Base-by-base conservation (phyloP, 2,888 invertebrate species). In the Ophonus ardosiacus region DNA sequence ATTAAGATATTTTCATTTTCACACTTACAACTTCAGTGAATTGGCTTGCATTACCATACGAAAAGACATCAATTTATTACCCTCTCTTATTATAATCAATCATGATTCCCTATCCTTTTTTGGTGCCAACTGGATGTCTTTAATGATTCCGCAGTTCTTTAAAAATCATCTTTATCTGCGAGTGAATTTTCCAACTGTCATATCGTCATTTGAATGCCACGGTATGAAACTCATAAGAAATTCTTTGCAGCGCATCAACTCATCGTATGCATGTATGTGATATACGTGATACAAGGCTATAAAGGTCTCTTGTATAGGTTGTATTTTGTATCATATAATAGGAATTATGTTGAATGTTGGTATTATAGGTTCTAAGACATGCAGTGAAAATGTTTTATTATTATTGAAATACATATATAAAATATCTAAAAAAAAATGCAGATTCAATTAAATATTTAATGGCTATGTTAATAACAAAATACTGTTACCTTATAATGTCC, bases 161-260 rank as follows among this genome's bases (percentile, higher is more conserved):
- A 51, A 51, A 51, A 51, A 51, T 51, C 43, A 31, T 31, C 31
- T 31, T 31, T 51, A 51, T 10, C 71, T 74, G 31, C 13, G 68
- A 40, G n/a, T 65, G 24, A 18, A 61, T 24, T 17, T 68, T 17
- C 13, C 38, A 31, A 68, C 68, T 31, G 18, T 18, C 38, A 6
- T 74, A 59, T 15, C 24, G 8, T 68, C 15, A 68, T 31, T 68
- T 68, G 38, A 68, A 68, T 68, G 68, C 31, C 40, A 40, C 31
- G 18, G 7, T 15, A 40, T 43, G 71, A 74, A 15, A 57, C 31
- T 79, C 79, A 79, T 79, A 59, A 79, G 24, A 79, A 79, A 59
- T 78, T 78, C 61, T n/a, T 59, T 10, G 17, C 59, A 24, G 79
- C 61, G n/a, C 79, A 61, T 31, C 79, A 79, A 59, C 10, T 40